A percentile compares a stretch with the other conserved stretches of the same genome.
phyloP scores from a whole-genome alignment of 2,113 vertebrate species.

The Dermatemys mawii region DNA sequence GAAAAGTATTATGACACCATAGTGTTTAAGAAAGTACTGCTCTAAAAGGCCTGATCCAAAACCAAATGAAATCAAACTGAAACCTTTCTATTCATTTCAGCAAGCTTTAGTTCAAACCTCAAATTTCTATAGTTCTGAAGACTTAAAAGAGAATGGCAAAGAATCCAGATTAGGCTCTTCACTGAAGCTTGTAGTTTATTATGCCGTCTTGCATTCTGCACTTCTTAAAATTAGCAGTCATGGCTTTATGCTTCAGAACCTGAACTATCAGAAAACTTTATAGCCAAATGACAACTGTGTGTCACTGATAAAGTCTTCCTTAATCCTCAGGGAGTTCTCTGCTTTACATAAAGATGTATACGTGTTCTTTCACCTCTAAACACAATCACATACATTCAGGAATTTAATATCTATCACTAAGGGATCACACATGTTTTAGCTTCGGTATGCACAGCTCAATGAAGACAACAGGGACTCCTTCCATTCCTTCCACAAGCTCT shows the following conservation, averaged over 20 bases:
- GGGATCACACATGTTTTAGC: neutral
- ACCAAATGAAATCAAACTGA: neutral
- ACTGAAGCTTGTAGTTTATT: neutral
- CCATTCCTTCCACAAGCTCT: neutral
- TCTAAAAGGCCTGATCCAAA: neutral
- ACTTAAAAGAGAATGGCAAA: neutral
- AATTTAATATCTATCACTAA: neutral
- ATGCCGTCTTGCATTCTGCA: neutral
- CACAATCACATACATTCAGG: neutral
- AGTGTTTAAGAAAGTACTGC: neutral
- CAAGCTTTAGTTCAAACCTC: neutral
- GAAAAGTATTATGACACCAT: neutral
- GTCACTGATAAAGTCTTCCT: neutral
- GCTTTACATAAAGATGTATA: neutral
- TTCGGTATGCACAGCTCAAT: neutral
- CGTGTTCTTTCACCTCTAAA: neutral
- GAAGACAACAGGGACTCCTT: neutral
- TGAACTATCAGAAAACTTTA: rapidly evolving
- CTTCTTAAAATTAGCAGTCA: neutral
- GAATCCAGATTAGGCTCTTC: neutral
- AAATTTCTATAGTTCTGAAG: neutral
- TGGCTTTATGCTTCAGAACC: neutral
- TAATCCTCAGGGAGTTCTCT: neutral
- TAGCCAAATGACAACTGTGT: neutral
- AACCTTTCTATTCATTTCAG: neutral